Evolutionary conservation across 2,797 vertebrate species (phyloP).

Genomic region (Distichodus sexfasciatus): DNA sequence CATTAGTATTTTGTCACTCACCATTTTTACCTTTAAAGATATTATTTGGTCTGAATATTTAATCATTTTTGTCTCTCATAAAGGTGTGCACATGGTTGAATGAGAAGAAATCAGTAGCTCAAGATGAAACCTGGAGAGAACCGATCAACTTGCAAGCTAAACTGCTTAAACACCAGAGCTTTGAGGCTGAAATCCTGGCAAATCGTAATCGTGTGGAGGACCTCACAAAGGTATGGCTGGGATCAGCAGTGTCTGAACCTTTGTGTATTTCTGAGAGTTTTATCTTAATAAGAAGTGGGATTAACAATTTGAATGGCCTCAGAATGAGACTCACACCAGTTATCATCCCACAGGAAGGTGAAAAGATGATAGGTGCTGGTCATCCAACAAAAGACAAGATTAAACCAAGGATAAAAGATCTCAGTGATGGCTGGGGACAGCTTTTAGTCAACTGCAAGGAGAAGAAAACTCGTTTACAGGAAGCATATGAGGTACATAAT

Average conservation of each 20-base stretch:
- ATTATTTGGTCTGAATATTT: background rate
- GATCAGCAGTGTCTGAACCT: too few relatives aligned
- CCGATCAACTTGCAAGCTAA: conserved; percentile 81
- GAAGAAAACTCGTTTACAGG: conserved; percentile 76
- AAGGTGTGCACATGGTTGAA: conserved; percentile 79
- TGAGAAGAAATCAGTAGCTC: conserved; percentile 79
- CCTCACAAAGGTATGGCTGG: conserved; percentile 67
- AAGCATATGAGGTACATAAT: conserved; percentile 76
- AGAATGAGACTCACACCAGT: background rate
- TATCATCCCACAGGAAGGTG: conserved; percentile 74
- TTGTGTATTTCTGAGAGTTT: too few relatives aligned
- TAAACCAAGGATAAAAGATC: conserved; percentile 72
- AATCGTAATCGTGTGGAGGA: conserved; percentile 70
- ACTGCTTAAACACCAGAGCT: conserved; percentile 79
- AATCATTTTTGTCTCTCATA: background rate
- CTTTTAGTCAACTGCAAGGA: conserved; percentile 77
- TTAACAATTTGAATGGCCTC: background rate
- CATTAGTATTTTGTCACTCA: background rate
- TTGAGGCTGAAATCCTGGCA: conserved; percentile 81
- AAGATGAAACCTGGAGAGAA: conserved; percentile 83
- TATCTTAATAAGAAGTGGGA: too few relatives aligned
- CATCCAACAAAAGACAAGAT: conserved; percentile 71
- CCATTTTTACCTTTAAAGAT: background rate
- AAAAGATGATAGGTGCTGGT: conserved; percentile 71
- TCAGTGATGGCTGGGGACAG: conserved; percentile 78